phyloP scores from a whole-genome alignment of 2,888 invertebrate genomes.

The Ctenicera cuprea region DNA sequence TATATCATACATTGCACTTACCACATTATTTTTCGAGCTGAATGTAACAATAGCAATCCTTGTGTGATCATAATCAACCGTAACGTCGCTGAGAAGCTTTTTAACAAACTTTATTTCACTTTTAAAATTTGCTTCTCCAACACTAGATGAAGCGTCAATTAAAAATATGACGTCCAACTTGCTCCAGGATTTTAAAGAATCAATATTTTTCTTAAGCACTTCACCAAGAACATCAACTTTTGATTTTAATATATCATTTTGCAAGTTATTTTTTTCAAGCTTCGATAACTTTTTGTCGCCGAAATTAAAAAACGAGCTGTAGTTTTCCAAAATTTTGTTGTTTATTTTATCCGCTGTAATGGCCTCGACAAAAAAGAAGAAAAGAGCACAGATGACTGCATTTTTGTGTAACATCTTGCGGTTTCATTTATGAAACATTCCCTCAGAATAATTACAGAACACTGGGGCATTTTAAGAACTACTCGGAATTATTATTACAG shows the following conservation, averaged over 20 bases:
- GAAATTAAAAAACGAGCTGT: slow-evolving; percentile 69
- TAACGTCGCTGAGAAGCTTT: slow-evolving; percentile 80
- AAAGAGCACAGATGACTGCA: neutral
- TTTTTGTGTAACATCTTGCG: slow-evolving; percentile 11
- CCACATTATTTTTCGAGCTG: slow-evolving; percentile 77
- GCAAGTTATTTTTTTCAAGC: slow-evolving; percentile 60
- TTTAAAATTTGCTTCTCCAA: slow-evolving; percentile 79
- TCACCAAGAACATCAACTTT: slow-evolving; percentile 76
- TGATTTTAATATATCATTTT: slow-evolving; percentile 71
- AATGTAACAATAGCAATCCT: slow-evolving; percentile 81
- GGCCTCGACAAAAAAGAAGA: neutral
- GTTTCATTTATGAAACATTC: neutral
- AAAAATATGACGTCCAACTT: slow-evolving; percentile 80
- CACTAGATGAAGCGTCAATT: slow-evolving; percentile 82
- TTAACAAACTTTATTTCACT: slow-evolving; percentile 82
- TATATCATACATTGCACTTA: slow-evolving; percentile 65
- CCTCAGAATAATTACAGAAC: slow-evolving; percentile 14
- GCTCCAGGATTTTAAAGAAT: slow-evolving; percentile 70
- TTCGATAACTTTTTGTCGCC: slow-evolving; percentile 68
- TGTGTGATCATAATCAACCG: slow-evolving; percentile 78
- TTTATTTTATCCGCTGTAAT: slow-evolving; percentile 19
- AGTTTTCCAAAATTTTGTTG: slow-evolving; percentile 57
- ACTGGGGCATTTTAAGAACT: slow-evolving; percentile 32
- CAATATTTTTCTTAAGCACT: slow-evolving; percentile 75
- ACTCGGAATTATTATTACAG: slow-evolving; percentile 24